Evolutionary conservation across 2,797 vertebrate genomes (phyloP).

Genomic region (Rhynchonycteris naso): DNA sequence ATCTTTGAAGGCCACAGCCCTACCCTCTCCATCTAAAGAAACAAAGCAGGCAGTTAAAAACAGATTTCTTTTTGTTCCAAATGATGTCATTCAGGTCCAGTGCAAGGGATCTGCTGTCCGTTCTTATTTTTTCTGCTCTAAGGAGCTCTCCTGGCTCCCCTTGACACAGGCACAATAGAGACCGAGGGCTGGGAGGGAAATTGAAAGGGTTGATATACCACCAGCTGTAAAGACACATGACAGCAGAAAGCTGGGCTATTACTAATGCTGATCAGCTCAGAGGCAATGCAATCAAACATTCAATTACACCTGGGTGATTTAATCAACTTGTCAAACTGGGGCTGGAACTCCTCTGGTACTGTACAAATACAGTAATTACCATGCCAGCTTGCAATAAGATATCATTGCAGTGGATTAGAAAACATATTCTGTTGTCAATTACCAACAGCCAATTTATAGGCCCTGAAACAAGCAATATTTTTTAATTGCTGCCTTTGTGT

Average conservation of each 20-base stretch:
- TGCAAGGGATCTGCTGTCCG: background rate
- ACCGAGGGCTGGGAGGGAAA: background rate
- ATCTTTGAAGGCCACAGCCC: background rate
- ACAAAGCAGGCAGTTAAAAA: slow-evolving; percentile 36
- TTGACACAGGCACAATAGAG: background rate
- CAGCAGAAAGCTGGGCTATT: slow-evolving; percentile 43
- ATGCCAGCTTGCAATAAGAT: slow-evolving; percentile 75
- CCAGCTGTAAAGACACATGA: slow-evolving; percentile 52
- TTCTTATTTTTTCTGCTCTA: slow-evolving; percentile 52
- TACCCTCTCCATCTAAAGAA: background rate
- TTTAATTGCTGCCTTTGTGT: slow-evolving; percentile 74
- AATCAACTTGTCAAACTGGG: slow-evolving; percentile 80
- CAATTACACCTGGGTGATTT: slow-evolving; percentile 83
- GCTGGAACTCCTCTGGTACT: slow-evolving; percentile 69
- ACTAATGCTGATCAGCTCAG: slow-evolving; percentile 69
- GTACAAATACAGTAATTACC: slow-evolving; percentile 79
- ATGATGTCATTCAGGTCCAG: slow-evolving; percentile 57
- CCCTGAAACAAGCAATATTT: slow-evolving; percentile 57
- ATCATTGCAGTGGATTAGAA: slow-evolving; percentile 76
- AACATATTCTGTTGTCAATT: slow-evolving; percentile 79
- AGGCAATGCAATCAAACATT: slow-evolving; percentile 80
- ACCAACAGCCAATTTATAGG: slow-evolving; percentile 62
- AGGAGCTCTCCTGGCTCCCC: background rate
- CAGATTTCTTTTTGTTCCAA: slow-evolving; percentile 35
- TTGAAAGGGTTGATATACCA: background rate